These are phyloP conservation scores for Rhizomys pruinosus DNA, from an alignment of 2,113 vertebrate species.

Conservation along the genomic window DNA sequence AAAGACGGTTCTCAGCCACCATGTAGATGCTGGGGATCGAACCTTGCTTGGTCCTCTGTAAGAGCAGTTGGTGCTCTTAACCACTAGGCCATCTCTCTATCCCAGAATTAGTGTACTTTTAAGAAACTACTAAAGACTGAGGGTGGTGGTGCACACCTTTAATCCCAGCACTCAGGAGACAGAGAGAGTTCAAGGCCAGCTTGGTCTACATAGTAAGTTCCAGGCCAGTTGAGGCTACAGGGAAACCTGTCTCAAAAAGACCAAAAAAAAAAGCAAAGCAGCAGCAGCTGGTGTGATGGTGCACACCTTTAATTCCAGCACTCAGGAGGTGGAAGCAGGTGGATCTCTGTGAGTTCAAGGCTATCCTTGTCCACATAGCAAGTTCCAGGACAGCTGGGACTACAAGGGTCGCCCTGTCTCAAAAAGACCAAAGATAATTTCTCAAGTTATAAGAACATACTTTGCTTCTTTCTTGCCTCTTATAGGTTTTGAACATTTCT, in stretches of 20 bases:
- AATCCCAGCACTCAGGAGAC: background rate
- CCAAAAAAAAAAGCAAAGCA: too few species aligned
- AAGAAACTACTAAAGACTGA: slow-evolving; percentile 28
- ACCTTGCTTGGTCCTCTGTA: too few species aligned
- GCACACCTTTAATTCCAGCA: too few species aligned
- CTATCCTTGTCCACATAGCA: too few species aligned
- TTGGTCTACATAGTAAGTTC: background rate
- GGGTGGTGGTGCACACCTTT: background rate
- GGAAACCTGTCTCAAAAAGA: background rate
- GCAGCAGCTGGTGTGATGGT: too few species aligned
- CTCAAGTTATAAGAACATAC: background rate
- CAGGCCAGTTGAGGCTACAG: background rate
- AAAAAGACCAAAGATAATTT: slow-evolving; percentile 17
- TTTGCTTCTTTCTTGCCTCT: slow-evolving; percentile 1
- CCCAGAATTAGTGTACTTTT: slow-evolving; percentile 29
- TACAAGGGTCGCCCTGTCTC: too few species aligned
- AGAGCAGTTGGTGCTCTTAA: too few species aligned
- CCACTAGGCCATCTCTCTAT: too few species aligned
- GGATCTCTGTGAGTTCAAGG: too few species aligned
- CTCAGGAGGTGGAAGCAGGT: too few species aligned
- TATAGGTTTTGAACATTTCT: slow-evolving; percentile 27
- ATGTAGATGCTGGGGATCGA: background rate
- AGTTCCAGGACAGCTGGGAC: too few species aligned
- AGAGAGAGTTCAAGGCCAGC: background rate
- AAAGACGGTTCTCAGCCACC: too few species aligned